Evolutionary conservation across 2,797 vertebrate genomes (phyloP).

Genomic region (Typhlichthys subterraneus): DNA sequence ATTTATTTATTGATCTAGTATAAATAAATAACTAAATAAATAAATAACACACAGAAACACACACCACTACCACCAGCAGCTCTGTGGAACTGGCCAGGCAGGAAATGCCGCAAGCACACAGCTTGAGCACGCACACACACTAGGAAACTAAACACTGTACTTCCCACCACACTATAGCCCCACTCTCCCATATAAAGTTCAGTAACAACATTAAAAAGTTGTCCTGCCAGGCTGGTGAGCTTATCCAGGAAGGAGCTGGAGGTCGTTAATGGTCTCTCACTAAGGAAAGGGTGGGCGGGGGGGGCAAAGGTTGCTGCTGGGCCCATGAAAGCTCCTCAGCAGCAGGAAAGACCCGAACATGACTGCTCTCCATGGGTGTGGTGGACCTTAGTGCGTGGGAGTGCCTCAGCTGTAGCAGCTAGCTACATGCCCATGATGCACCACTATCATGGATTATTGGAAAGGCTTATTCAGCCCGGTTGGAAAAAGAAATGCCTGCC

Average conservation of each 20-base stretch:
- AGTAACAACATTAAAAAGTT: constrained; percentile 70
- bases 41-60: no score
- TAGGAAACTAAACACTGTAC: constrained; percentile 12
- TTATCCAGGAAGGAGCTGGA: constrained; percentile 67
- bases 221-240: constrained; percentile 59
- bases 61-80: constrained; percentile 38
- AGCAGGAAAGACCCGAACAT: constrained; percentile 54
- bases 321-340: constrained; percentile 59
- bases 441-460: constrained; percentile 17
- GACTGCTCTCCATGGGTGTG: constrained; percentile 43
- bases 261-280: constrained; percentile 67
- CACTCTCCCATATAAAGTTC: constrained; percentile 66
- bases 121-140: constrained; percentile 11
- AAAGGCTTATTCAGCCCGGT: constrained; percentile 34
- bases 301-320: not conserved
- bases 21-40: not conserved
- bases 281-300: constrained; percentile 36
- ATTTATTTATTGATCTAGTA: constrained; percentile 75
- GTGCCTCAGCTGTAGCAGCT: constrained; percentile 47
- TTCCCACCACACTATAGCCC: constrained; percentile 20
- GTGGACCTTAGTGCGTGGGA: constrained; percentile 45
- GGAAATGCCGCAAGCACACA: constrained; percentile 70
- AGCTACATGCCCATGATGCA: constrained; percentile 28
- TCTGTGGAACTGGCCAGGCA: constrained; percentile 73
- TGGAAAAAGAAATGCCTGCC: constrained; percentile 45